Percentiles rank a stretch among this genome's conserved stretches.
These are phyloP conservation scores for Anoplopoma fimbria DNA, from an alignment of 2,113 vertebrate genomes.

Conservation along the genomic window DNA sequence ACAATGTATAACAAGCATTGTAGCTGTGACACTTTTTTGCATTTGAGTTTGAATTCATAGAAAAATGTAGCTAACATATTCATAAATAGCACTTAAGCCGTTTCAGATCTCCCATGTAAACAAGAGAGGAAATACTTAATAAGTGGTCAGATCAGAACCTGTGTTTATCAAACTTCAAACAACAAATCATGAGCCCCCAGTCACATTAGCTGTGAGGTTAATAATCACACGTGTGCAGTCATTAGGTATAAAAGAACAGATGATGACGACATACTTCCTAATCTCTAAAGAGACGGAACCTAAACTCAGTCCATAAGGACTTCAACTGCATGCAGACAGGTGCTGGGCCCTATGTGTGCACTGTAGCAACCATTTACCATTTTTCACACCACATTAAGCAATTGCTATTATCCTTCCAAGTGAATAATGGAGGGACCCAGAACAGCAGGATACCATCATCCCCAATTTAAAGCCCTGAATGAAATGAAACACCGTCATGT, in stretches of 20 bases:
- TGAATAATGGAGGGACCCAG: slow-evolving; percentile 53
- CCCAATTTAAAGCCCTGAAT: slow-evolving; percentile 64
- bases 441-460: slow-evolving; percentile 62
- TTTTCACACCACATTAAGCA: slow-evolving; percentile 66
- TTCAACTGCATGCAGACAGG: background rate
- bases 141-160: background rate
- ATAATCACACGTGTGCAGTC: background rate
- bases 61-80: background rate
- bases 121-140: background rate
- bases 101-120: background rate
- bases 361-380: slow-evolving; percentile 48
- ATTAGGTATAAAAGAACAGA: background rate
- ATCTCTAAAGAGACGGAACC: background rate
- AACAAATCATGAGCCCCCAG: background rate
- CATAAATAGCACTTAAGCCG: background rate
- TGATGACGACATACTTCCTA: background rate
- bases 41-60: background rate
- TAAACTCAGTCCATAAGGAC: background rate
- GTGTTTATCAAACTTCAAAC: slow-evolving; percentile 10
- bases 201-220: background rate
- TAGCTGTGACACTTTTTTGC: background rate
- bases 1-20: background rate
- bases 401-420: slow-evolving; percentile 64
- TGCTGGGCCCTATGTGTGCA: background rate
- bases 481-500: slow-evolving; percentile 50